Evolutionary conservation across 2,888 invertebrate species (phyloP), one percentile per base, ranked within the genome.

Genomic region (Exocentrus adspersus): DNA sequence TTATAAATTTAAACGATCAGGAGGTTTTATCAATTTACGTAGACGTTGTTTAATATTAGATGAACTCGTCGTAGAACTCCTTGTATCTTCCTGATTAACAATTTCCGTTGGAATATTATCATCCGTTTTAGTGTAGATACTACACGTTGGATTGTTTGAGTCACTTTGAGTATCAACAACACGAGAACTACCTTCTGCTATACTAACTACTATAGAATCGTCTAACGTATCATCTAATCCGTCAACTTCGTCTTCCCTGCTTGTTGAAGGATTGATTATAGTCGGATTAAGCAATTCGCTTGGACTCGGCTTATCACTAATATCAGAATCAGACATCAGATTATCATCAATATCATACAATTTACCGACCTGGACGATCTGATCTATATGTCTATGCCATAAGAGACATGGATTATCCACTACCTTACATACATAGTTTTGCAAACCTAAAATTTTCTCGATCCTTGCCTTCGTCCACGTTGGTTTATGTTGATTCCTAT

Each of bases 381-480:
- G 17, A 4, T 43, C 14, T 37, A 37, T 9, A 12, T 37, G 43
- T 14, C 43, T 43, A 17, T 14, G 43, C 43, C 43, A 43, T 16
- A 7, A 5, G 4, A 43, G 10, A 14, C 17, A 16, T 43, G 9
- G 5, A 43, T 43, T 17, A 4, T 43, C 43, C 14, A 7, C 2
- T 16, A 43, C 17, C 14, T 12, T 43, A 43, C 43, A 43, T 43
- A 43, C 4, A 43, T 43, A 43, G 17, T 43, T 43, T 43, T 43
- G 16, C 2, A 43, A 7, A 4, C 43, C 17, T 12, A 43, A 10
- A 5, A 14, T 43, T 43, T 43, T 17, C 9, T 17, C 14, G 2
- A 43, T 43, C 5, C 9, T 12, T 3, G 43, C 43, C 17, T 10
- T 43, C 17, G 43, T 43, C 43, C 43, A 43, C 9, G 43, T 43